phyloP scores from a whole-genome alignment of 1,140 invertebrate species.

The Drosophila oshimai region DNA sequence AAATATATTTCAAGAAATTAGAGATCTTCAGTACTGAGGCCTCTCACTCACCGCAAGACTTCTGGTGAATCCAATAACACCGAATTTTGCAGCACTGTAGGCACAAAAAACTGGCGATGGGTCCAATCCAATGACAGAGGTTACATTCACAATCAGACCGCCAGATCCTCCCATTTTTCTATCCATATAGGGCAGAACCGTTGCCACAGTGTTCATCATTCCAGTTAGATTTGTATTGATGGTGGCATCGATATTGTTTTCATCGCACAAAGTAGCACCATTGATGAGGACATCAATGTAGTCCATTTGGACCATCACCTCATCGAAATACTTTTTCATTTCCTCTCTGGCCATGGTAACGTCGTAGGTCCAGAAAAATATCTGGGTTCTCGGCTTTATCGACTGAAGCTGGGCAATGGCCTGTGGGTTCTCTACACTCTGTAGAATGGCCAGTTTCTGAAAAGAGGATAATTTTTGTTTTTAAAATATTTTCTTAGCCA shows the following conservation, averaged over 20 bases:
- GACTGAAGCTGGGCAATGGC: constrained; percentile 69
- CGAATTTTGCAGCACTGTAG: constrained; percentile 84
- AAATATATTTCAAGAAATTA: background rate
- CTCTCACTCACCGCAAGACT: constrained; percentile 64
- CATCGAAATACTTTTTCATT: constrained; percentile 76
- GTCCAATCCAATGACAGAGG: constrained; percentile 85
- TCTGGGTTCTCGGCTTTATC: constrained; percentile 68
- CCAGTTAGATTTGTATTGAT: constrained; percentile 73
- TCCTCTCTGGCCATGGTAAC: constrained; percentile 69
- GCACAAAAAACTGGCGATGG: constrained; percentile 79
- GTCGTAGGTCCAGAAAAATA: constrained; percentile 75
- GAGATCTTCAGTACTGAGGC: background rate
- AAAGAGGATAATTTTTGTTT: background rate
- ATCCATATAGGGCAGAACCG: constrained; percentile 83
- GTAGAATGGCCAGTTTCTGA: constrained; percentile 74
- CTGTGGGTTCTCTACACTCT: constrained; percentile 65
- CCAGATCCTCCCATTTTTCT: constrained; percentile 85
- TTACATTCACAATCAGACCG: constrained; percentile 86
- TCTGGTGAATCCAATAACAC: constrained; percentile 83
- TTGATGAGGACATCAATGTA: constrained; percentile 79
- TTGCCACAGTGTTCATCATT: constrained; percentile 72
- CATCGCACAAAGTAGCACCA: constrained; percentile 65
- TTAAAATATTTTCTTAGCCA: too few relatives aligned
- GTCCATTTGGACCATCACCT: constrained; percentile 72
- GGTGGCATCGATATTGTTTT: constrained; percentile 62